A percentile compares a stretch with the other conserved stretches of the same genome.
Conservation (phyloP, 2,888 invertebrate species). For the Muschampia plurimacula region DNA sequence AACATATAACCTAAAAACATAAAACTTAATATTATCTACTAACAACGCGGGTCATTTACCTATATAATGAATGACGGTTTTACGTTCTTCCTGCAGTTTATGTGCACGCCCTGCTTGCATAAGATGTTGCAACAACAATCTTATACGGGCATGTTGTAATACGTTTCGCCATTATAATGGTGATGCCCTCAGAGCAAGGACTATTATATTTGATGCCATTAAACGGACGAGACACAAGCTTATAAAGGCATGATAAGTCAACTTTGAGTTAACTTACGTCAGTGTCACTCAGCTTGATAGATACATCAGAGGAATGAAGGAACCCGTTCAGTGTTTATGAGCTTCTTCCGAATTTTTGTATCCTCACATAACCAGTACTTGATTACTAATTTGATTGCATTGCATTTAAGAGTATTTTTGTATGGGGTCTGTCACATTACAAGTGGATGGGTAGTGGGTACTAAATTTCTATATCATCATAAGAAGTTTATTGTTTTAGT, state of each 20-base stretch:
- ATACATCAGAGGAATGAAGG: conserved; percentile 28
- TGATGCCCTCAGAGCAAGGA: background rate
- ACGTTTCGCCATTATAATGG: conserved; percentile 25
- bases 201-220: too few relatives aligned
- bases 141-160: conserved; percentile 17
- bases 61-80: conserved; percentile 51
- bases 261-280: conserved; percentile 29
- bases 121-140: conserved; percentile 51
- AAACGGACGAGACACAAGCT: conserved; percentile 1
- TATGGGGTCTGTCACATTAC: too few relatives aligned
- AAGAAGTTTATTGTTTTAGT: too few relatives aligned
- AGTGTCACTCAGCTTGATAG: conserved; percentile 23
- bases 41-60: too few relatives aligned
- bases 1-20: too few relatives aligned
- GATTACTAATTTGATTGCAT: conserved; percentile 27
- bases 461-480: too few relatives aligned
- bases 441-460: too few relatives aligned
- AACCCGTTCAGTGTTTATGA: too few relatives aligned
- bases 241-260: conserved; percentile 29
- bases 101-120: conserved; percentile 50
- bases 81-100: conserved; percentile 56
- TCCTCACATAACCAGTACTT: background rate
- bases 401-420: background rate
- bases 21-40: too few relatives aligned
- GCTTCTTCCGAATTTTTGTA: too few relatives aligned